These are phyloP conservation scores for Eupithecia vulgata DNA, from an alignment of 2,888 invertebrate species.

Conservation along the genomic window DNA sequence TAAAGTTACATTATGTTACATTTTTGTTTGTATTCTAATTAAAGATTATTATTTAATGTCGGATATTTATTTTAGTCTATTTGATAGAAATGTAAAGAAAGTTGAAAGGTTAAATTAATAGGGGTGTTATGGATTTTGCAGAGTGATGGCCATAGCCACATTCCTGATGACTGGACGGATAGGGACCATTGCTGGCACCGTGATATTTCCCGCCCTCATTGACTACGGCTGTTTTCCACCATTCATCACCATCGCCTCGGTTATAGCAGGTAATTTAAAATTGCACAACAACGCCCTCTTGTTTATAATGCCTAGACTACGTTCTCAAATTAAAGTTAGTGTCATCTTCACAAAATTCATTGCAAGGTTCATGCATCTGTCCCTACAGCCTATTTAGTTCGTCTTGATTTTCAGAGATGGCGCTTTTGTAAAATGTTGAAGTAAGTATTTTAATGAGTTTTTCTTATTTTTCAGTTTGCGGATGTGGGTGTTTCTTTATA, in stretches of 20 bases:
- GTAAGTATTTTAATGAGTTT: background rate
- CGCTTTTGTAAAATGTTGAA: background rate
- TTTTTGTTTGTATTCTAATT: too few species aligned
- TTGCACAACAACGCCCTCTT: constrained; percentile 23
- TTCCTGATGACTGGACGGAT: constrained; percentile 88
- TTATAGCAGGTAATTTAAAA: constrained; percentile 81
- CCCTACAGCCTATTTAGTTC: background rate
- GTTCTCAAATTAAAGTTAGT: background rate
- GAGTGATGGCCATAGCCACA: constrained; percentile 89
- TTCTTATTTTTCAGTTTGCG: constrained; percentile 66
- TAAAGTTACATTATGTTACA: too few species aligned
- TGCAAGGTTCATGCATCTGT: background rate
- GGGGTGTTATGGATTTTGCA: constrained; percentile 55
- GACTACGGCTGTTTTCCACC: constrained; percentile 88
- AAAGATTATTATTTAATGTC: background rate
- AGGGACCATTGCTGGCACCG: constrained; percentile 88
- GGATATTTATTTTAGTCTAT: background rate
- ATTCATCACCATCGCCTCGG: constrained; percentile 86
- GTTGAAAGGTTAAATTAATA: background rate
- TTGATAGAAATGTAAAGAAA: background rate
- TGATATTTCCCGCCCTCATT: constrained; percentile 88
- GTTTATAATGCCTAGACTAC: background rate
- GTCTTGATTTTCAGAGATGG: constrained; percentile 13
- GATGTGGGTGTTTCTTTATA: constrained; percentile 66
- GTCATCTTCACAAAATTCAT: constrained; percentile 13